Conservation (phyloP, 2,113 vertebrate genomes). For the Heterotilapia buettikoferi region DNA sequence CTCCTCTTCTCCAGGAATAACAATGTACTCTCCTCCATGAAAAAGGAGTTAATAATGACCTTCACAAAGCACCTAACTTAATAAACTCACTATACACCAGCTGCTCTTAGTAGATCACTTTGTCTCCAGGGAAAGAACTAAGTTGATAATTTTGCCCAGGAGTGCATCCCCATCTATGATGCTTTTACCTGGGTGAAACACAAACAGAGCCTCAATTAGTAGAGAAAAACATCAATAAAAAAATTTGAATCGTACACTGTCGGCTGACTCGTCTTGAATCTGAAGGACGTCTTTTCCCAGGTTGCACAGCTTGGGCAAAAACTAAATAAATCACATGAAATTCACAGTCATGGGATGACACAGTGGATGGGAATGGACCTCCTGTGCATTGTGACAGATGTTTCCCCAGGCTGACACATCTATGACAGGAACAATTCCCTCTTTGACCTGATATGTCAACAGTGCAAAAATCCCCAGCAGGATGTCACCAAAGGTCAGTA, state of each 20-base stretch:
- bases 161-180: not conserved
- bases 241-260: not conserved
- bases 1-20: not conserved
- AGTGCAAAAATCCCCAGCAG: not conserved
- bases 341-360: not conserved
- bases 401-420: not conserved
- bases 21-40: not conserved
- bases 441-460: not conserved
- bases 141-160: not conserved
- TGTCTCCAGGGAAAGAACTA: not conserved
- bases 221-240: not conserved
- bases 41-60: not conserved
- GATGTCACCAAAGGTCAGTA: not conserved
- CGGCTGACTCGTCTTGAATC: not conserved
- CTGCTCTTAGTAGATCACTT: not conserved
- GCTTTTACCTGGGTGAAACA: not conserved
- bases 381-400: not conserved
- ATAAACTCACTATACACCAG: not conserved
- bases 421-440: not conserved
- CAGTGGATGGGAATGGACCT: conserved; percentile 24
- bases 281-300: not conserved
- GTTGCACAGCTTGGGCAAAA: not conserved
- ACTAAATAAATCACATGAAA: accelerated
- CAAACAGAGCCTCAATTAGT: not conserved
- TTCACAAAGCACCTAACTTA: not conserved